Percentiles rank a stretch among this genome's conserved stretches.
These are phyloP conservation scores for Protobothrops flavoviridis DNA, from an alignment of 2,113 vertebrate species.

Conservation along the genomic window DNA sequence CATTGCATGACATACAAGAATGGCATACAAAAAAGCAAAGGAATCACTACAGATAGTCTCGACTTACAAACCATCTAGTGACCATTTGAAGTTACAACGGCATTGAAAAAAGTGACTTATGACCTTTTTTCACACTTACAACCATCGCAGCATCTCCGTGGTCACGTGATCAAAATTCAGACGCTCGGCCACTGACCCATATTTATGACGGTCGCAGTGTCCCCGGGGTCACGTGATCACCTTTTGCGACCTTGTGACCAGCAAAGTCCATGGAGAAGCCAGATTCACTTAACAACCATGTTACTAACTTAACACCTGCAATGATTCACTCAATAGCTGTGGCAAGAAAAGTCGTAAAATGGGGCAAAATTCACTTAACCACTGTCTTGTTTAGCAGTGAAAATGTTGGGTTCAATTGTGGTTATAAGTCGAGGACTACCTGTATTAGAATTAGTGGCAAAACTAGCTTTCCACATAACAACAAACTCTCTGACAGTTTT, in stretches of 20 bases:
- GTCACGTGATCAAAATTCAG: neutral
- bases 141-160: neutral
- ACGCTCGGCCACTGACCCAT: neutral
- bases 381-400: neutral
- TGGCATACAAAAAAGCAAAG: neutral
- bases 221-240: neutral
- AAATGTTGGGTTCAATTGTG: neutral
- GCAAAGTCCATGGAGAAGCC: neutral
- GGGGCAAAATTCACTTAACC: neutral
- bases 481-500: neutral
- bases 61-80: neutral
- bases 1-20: neutral
- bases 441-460: neutral
- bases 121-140: neutral
- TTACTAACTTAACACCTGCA: neutral
- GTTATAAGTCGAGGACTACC: neutral
- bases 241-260: neutral
- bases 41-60: neutral
- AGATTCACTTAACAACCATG: neutral
- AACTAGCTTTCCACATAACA: neutral
- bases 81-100: neutral
- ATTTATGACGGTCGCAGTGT: neutral
- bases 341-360: neutral
- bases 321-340: neutral
- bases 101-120: neutral